A percentile compares a stretch with the other conserved stretches of the same genome.
Evolutionary conservation across 2,113 vertebrate genomes (phyloP).

Genomic region (Platichthys flesus): DNA sequence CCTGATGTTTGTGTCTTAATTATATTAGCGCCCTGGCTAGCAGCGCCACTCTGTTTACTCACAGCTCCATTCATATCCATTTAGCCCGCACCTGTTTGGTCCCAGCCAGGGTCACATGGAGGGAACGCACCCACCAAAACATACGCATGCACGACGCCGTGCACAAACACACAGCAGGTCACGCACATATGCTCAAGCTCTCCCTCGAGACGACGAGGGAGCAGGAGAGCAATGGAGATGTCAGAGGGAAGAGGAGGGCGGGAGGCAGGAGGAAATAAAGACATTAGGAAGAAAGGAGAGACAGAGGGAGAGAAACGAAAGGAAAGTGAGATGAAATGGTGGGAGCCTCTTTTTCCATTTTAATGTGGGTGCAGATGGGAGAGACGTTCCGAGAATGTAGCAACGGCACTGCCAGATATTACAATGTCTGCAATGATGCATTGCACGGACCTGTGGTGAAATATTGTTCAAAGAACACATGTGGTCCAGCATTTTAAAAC

Average conservation of each 20-base stretch:
- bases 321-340: background rate
- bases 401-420: background rate
- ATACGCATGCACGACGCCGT: slow-evolving; percentile 82
- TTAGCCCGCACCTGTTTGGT: slow-evolving; percentile 99
- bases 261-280: slow-evolving; percentile 50
- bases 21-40: slow-evolving; percentile 96
- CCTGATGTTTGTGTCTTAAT: slow-evolving; percentile 98
- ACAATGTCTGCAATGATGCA: slow-evolving; percentile 15
- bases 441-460: background rate
- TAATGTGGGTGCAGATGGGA: background rate
- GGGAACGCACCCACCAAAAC: slow-evolving; percentile 84
- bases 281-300: slow-evolving; percentile 24
- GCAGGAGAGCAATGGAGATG: slow-evolving; percentile 69
- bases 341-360: slow-evolving; percentile 1
- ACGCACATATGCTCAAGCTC: slow-evolving; percentile 67
- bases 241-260: slow-evolving; percentile 41
- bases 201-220: slow-evolving; percentile 53
- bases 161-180: slow-evolving; percentile 41
- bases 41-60: slow-evolving; percentile 94
- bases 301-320: background rate
- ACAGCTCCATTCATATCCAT: slow-evolving; percentile 99
- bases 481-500: background rate
- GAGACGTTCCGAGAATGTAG: background rate
- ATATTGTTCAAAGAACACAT: slow-evolving; percentile 11
- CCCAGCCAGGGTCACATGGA: slow-evolving; percentile 90